phyloP scores from a whole-genome alignment of 2,888 invertebrate species.

The Parnassius apollo region DNA sequence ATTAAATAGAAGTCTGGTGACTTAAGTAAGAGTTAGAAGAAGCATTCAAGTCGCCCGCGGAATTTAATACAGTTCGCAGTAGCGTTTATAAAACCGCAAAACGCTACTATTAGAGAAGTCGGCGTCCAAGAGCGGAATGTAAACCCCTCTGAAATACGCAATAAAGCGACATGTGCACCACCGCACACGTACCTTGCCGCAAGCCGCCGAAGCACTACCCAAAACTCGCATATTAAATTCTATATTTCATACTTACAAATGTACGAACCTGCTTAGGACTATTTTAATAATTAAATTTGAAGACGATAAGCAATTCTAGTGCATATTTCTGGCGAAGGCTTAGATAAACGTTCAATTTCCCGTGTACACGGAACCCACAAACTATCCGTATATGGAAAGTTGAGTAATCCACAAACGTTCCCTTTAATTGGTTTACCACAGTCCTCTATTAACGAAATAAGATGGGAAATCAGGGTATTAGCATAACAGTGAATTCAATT shows the following conservation, averaged over 20 bases:
- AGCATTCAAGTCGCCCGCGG: constrained; percentile 46
- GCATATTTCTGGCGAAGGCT: constrained; percentile 29
- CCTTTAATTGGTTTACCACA: constrained; percentile 79
- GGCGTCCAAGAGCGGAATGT: constrained; percentile 57
- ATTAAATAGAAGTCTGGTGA: constrained; percentile 2
- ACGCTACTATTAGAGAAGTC: constrained; percentile 56
- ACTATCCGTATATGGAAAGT: constrained; percentile 70
- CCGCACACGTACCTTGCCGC: constrained; percentile 41
- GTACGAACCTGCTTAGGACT: constrained; percentile 25
- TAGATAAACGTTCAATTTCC: constrained; percentile 59
- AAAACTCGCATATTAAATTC: constrained; percentile 40
- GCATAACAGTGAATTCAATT: constrained; percentile 81
- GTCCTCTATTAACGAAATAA: constrained; percentile 81
- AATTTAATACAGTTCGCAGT: constrained; percentile 62
- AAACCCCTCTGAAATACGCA: constrained; percentile 58
- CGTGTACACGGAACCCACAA: constrained; percentile 55
- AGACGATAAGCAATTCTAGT: constrained; percentile 38
- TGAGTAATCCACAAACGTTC: constrained; percentile 75
- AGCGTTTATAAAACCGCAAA: constrained; percentile 69
- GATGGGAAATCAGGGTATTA: constrained; percentile 81
- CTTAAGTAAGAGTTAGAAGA: constrained; percentile 27
- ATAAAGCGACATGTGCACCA: constrained; percentile 59
- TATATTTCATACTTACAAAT: constrained; percentile 39
- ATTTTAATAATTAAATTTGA: constrained; percentile 38
- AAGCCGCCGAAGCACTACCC: constrained; percentile 34